These are phyloP conservation scores for Limenitis camilla DNA, from an alignment of 2,888 invertebrate genomes.

Conservation along the genomic window DNA sequence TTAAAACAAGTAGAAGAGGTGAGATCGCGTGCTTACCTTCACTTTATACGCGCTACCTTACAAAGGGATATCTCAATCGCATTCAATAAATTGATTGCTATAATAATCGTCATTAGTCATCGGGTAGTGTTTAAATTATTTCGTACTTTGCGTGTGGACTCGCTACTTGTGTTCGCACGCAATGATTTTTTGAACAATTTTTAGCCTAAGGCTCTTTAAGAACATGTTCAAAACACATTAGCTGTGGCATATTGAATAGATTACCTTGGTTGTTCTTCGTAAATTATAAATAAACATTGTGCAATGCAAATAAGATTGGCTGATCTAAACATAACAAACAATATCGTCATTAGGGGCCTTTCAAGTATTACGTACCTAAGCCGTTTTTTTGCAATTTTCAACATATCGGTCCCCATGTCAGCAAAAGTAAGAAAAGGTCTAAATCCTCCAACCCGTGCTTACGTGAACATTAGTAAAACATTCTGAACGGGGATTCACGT, in stretches of 20 bases:
- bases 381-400: no score
- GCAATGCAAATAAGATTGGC: background rate
- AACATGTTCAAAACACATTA: slow-evolving; percentile 28
- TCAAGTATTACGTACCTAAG: no score
- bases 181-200: slow-evolving; percentile 32
- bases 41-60: slow-evolving; percentile 59
- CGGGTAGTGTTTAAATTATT: slow-evolving; percentile 59
- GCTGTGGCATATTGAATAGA: slow-evolving; percentile 25
- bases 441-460: no score
- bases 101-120: slow-evolving; percentile 71
- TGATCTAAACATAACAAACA: no score
- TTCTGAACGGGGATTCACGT: no score
- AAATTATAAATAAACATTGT: background rate
- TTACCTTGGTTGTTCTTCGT: background rate
- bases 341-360: no score
- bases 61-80: slow-evolving; percentile 63
- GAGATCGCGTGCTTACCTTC: slow-evolving; percentile 51
- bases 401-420: no score
- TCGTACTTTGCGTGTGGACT: slow-evolving; percentile 47
- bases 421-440: no score
- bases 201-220: slow-evolving; percentile 29
- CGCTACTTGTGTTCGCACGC: slow-evolving; percentile 65
- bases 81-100: slow-evolving; percentile 64
- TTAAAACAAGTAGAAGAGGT: slow-evolving; percentile 26
- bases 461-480: no score